Percentiles rank a stretch among this genome's conserved stretches.
Evolutionary conservation across 2,888 invertebrate species (phyloP).

Genomic region (Synergus itoensis): DNA sequence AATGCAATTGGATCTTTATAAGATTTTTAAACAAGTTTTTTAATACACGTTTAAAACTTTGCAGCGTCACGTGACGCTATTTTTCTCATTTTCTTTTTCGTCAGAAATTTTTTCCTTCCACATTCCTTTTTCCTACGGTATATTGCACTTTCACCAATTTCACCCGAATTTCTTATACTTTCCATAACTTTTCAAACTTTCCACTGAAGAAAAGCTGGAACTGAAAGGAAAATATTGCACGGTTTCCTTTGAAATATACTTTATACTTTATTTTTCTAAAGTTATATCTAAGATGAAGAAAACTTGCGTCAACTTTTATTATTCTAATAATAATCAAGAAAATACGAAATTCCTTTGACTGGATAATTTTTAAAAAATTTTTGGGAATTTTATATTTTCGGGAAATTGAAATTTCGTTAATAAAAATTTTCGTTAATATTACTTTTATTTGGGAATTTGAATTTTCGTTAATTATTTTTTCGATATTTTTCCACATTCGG

Average conservation of each 20-base stretch:
- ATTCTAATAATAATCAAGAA: no score
- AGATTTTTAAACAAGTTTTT: conserved; percentile 1
- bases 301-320: not conserved
- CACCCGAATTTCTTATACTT: conserved; percentile 37
- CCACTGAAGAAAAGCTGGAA: conserved; percentile 28
- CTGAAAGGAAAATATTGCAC: conserved; percentile 30
- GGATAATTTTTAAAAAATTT: no score
- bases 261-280: conserved; percentile 18
- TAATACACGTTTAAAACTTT: conserved; percentile 40
- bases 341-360: no score
- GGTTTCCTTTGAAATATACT: conserved; percentile 37
- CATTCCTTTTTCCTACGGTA: conserved; percentile 13
- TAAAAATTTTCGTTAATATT: no score
- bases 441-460: no score
- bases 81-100: conserved; percentile 31
- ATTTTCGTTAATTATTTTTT: no score
- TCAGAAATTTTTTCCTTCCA: not conserved
- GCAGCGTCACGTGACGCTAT: conserved; percentile 23
- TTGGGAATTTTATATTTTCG: no score
- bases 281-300: conserved; percentile 10
- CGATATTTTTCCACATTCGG: no score
- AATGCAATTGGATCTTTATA: conserved; percentile 34
- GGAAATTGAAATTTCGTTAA: no score
- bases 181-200: conserved; percentile 36
- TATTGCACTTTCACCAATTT: conserved; percentile 39